Evolutionary conservation across 2,888 invertebrate genomes (phyloP).

Genomic region (Diogma glabrata): DNA sequence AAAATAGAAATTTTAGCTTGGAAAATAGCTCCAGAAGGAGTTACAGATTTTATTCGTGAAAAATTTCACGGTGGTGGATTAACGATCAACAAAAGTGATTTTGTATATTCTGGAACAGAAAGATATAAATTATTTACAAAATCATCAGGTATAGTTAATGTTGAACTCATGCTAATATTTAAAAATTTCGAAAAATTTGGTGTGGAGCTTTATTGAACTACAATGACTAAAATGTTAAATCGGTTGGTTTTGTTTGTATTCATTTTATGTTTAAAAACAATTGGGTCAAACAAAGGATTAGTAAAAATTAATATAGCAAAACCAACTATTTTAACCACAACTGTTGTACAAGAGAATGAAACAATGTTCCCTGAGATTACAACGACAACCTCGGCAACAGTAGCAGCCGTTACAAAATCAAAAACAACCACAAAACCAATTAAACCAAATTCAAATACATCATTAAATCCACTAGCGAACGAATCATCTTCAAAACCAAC

Average conservation of each 20-base stretch:
- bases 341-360: no score
- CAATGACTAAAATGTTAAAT: neutral
- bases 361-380: no score
- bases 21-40: constrained; percentile 29
- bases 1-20: constrained; percentile 32
- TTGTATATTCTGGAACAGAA: constrained; percentile 28
- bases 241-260: neutral
- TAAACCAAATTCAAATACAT: no score
- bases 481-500: neutral
- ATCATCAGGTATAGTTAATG: constrained; percentile 64
- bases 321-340: neutral
- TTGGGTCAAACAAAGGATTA: neutral
- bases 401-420: constrained; percentile 10
- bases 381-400: constrained; percentile 9
- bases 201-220: constrained; percentile 40
- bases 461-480: no score
- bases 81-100: constrained; percentile 32
- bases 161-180: constrained; percentile 57
- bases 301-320: constrained; percentile 15
- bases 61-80: constrained; percentile 34
- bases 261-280: neutral
- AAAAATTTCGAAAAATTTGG: constrained; percentile 75
- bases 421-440: constrained; percentile 10
- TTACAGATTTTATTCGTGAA: constrained; percentile 30
- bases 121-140: constrained; percentile 67